Conservation (phyloP, 2,888 invertebrate genomes). For the Pristionchus maxplancki region DNA sequence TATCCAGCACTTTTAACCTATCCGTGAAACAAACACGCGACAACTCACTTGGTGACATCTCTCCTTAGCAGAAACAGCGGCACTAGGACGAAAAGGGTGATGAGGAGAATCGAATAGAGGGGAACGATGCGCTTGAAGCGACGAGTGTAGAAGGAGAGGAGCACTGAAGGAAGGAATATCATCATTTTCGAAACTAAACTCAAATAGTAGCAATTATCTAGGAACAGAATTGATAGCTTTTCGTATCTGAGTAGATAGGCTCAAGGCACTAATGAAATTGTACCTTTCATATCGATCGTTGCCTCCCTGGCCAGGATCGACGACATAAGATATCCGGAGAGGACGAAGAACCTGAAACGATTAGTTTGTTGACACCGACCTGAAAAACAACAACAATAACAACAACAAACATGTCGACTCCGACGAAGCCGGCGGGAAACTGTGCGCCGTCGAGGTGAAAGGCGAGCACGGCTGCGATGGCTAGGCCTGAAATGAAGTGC, state of each 20-base stretch:
- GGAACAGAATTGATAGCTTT: not conserved
- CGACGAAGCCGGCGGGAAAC: too few species aligned
- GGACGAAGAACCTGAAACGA: too few species aligned
- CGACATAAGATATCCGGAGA: conserved; percentile 6
- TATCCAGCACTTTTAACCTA: too few species aligned
- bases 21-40: not conserved
- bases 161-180: not conserved
- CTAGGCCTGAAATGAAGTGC: too few species aligned
- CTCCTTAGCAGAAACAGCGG: not conserved
- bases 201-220: not conserved
- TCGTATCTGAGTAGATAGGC: not conserved
- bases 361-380: too few species aligned
- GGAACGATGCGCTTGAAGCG: conserved; percentile 36
- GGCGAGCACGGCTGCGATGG: too few species aligned
- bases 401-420: not conserved
- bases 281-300: not conserved
- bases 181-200: not conserved
- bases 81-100: not conserved
- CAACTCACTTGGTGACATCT: not conserved
- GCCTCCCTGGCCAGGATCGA: not conserved
- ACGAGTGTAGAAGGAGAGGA: conserved; percentile 10
- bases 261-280: too few species aligned
- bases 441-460: too few species aligned
- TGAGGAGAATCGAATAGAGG: not conserved
- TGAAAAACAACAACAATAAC: not conserved